Percentiles rank a stretch among this genome's conserved stretches.
Evolutionary conservation across 2,797 vertebrate species (phyloP).

Genomic region (Rhincodon typus): DNA sequence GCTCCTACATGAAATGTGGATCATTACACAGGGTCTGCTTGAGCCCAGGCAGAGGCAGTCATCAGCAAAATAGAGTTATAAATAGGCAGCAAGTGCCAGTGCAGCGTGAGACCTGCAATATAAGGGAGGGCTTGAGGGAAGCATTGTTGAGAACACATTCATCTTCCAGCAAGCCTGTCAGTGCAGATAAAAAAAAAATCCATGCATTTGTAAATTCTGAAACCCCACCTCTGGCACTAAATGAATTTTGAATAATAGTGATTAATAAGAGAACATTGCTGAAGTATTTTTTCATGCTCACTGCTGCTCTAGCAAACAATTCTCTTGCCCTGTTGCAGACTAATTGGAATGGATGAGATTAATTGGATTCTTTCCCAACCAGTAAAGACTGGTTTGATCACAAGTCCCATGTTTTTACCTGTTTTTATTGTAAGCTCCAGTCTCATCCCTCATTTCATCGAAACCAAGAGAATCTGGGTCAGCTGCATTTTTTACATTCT

Average conservation of each 20-base stretch:
- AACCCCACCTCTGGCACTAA: not conserved
- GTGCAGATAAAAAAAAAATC: not conserved
- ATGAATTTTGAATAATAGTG: not conserved
- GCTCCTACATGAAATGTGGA: not conserved
- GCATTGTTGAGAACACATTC: not conserved
- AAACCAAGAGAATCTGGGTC: not conserved
- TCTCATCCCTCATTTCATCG: not conserved
- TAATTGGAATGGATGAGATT: not conserved
- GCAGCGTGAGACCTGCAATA: not conserved
- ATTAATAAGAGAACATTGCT: not conserved
- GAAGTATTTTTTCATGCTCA: not conserved
- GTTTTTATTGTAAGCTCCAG: not conserved
- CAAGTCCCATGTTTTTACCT: not conserved
- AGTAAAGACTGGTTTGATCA: not conserved
- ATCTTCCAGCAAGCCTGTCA: not conserved
- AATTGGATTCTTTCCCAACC: not conserved
- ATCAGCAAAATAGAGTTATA: not conserved
- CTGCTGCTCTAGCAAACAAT: not conserved
- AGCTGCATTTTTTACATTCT: not conserved
- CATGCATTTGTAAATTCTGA: not conserved
- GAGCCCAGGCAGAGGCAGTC: not conserved
- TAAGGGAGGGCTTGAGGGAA: not conserved
- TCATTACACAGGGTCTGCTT: not conserved
- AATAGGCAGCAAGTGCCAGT: not conserved
- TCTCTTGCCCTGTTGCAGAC: not conserved